phyloP scores from a whole-genome alignment of 1,140 invertebrate species.

The Delia radicum region DNA sequence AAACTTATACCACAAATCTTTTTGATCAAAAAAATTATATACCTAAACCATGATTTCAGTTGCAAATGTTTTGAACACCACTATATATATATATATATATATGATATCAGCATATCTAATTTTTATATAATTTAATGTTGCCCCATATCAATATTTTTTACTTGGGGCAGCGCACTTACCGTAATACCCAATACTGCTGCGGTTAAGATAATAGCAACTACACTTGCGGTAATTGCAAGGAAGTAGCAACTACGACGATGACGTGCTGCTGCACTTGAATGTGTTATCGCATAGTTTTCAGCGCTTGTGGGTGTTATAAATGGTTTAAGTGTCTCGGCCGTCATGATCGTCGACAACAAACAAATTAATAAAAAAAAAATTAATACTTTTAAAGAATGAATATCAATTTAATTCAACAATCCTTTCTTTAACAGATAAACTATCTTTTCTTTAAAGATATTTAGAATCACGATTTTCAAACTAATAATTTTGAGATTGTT shows the following conservation, averaged over 20 bases:
- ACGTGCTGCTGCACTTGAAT: slow-evolving; percentile 29
- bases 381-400: neutral
- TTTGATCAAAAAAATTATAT: too few species aligned
- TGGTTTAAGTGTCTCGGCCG: slow-evolving; percentile 53
- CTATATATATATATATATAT: too few species aligned
- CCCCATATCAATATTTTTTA: too few species aligned
- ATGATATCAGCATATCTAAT: too few species aligned
- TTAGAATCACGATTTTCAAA: too few species aligned
- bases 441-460: neutral
- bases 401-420: neutral
- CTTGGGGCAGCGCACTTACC: too few species aligned
- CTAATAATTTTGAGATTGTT: neutral
- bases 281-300: slow-evolving; percentile 42
- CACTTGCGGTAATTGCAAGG: slow-evolving; percentile 36
- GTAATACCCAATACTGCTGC: slow-evolving; percentile 39
- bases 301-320: slow-evolving; percentile 48
- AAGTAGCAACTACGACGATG: slow-evolving; percentile 36
- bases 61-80: too few species aligned
- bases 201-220: slow-evolving; percentile 34
- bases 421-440: neutral
- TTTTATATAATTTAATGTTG: too few species aligned
- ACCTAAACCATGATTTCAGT: too few species aligned
- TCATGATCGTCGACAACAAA: slow-evolving; percentile 39
- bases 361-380: neutral
- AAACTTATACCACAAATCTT: too few species aligned